Evolutionary conservation across 2,113 vertebrate genomes (phyloP), one percentile per base, ranked within the genome.

Genomic region (Catharus fuscescens): DNA sequence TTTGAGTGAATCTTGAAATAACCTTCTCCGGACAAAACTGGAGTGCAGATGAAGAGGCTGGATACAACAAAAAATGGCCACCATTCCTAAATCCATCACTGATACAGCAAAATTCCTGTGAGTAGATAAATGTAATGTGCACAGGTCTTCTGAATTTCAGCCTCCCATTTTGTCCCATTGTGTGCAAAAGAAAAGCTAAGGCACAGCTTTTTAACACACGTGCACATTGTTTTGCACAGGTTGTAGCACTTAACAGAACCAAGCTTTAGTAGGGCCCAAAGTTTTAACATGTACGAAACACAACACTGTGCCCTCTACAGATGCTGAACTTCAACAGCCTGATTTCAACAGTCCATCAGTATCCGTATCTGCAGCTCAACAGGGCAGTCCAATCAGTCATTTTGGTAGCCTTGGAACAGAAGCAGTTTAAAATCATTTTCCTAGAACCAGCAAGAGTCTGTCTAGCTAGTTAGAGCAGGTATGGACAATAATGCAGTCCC

Each of bases 81-180:
- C 18, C 4, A 6, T 29, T 66, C 20, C 25, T 29, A 54, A 83
- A 66, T 29, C 13, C 15, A 59, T 12, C 36, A 57, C n/a, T 3
- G 7, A 38, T 16, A 52, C 12, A 73, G 48, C 12, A 56, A 26
- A 86, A n/a, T 8, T 53, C 21, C 23, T 65, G 28, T 13, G 44
- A 29, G 24, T 14, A 60, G 20, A 34, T 29, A 79, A 72, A 31
- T 10, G 9, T 2, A 59, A 5, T 7, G 18, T 5, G 14, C 1
- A 2, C n/a, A 9, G 0, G 0, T 32, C 86, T 42, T n/a, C 77
- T 69, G 11, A 88, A 32, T 60, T 88, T 40, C 26, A 86, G 40
- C 12, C 32, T 80, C 56, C 31, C 5, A 8, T 24, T 81, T 45
- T 44, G 29, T 20, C 34, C 34, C 34, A 40, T 4, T 0, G 0